Base-by-base conservation (phyloP, 2,113 vertebrate species). In the Oophaga pumilio region DNA sequence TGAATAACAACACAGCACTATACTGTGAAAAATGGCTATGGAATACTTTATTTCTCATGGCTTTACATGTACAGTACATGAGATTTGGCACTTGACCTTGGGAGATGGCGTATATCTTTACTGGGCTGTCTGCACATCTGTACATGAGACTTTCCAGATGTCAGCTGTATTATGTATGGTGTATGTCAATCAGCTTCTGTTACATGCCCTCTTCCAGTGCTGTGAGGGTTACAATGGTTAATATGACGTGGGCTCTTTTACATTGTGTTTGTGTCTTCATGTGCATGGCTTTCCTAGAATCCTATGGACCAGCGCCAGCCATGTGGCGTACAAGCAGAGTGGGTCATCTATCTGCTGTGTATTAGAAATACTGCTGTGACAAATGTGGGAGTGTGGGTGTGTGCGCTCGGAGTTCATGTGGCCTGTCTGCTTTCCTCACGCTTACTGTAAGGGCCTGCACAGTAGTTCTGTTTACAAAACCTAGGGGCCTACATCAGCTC, bases 311-410 rank as follows among this genome's bases (percentile, higher is more conserved):
- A 4, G 28, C 49, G 86, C 86, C 86, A 87, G 78, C 15, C 52
- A 68, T 82, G 79, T n/a, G 79, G 86, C 68, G 49, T 76, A 69
- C 43, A 60, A 64, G 8, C 8, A n/a, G 71, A 18, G 20, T 71
- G 33, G 74, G 20, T 59, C 56, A 62, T 76, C 69, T 87, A 62
- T 87, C 86, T 62, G 79, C 78, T 82, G 78, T 82, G n/a, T 81
- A 87, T 87, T 87, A 82, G 26, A 73, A 73, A 82, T 57, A 50
- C 68, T n/a, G 24, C 85, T 78, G 68, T 87, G 68, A 87, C 86
- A 82, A 60, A 74, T 82, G 66, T 82, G 79, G 68, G 86, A 64
- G 86, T 81, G 66, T 69, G 76, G 49, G 20, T 22, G 77, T 62
- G 86, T 57, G 24, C 50, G 14, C 26, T 9, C 49, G 1, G 28